These are phyloP conservation scores for Catalaphyllia jardinei DNA, from an alignment of 64 coral and sea anemone species.

Conservation along the genomic window DNA sequence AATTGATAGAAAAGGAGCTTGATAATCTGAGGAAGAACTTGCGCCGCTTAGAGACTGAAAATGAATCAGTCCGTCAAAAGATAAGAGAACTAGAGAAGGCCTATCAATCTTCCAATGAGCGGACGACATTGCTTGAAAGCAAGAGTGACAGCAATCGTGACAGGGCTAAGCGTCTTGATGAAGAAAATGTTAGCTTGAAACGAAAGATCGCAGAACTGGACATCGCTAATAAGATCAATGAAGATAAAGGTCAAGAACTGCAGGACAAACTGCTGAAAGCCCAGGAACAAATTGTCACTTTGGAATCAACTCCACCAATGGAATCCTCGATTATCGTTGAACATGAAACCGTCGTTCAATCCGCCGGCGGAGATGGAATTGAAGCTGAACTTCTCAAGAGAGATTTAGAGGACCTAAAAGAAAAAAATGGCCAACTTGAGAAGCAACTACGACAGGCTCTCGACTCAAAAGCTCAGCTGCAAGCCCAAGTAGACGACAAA, in stretches of 20 bases:
- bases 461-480: constrained; percentile 57
- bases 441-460: constrained; percentile 45
- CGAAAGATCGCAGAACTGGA: constrained; percentile 75
- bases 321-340: constrained; percentile 46
- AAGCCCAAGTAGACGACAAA: constrained; percentile 41
- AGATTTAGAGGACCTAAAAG: constrained; percentile 76
- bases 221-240: constrained; percentile 66
- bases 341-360: constrained; percentile 13
- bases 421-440: constrained; percentile 72
- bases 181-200: constrained; percentile 79
- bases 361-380: constrained; percentile 52
- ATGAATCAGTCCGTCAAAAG: constrained; percentile 83
- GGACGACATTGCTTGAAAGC: constrained; percentile 70
- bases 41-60: constrained; percentile 75
- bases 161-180: constrained; percentile 83
- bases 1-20: constrained; percentile 72
- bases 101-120: constrained; percentile 64
- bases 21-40: constrained; percentile 87
- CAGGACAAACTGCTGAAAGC: constrained; percentile 61
- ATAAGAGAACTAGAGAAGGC: constrained; percentile 86
- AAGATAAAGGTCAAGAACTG: constrained; percentile 78
- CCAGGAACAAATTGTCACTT: constrained; percentile 60
- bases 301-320: constrained; percentile 59
- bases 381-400: constrained; percentile 69
- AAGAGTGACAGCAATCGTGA: constrained; percentile 79